Percentiles rank a stretch among this genome's conserved stretches.
Evolutionary conservation across 2,113 vertebrate species (phyloP).

Genomic region (Acrocephalus arundinaceus): DNA sequence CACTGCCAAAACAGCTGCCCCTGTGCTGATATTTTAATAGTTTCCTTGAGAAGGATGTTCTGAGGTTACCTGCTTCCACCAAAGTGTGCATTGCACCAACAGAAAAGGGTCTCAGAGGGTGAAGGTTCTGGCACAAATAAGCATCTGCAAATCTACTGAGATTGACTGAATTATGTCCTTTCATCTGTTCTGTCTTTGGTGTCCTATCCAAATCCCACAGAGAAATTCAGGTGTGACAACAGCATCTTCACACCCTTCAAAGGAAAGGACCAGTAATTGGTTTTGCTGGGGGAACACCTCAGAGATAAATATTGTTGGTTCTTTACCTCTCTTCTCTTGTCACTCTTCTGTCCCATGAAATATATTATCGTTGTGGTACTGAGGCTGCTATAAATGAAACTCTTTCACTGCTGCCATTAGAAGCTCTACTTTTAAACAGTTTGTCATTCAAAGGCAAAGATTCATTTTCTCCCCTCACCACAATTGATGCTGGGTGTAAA

Average conservation of each 20-base stretch:
- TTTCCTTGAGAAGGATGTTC: not conserved
- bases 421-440: slow-evolving; percentile 18
- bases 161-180: not conserved
- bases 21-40: not conserved
- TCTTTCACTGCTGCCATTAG: slow-evolving; percentile 9
- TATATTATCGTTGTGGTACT: not conserved
- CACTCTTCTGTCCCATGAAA: slow-evolving; percentile 3
- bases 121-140: not conserved
- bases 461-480: not conserved
- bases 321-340: not conserved
- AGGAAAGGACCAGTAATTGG: slow-evolving; percentile 43
- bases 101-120: not conserved
- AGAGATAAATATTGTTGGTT: slow-evolving; percentile 58
- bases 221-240: slow-evolving; percentile 33
- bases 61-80: not conserved
- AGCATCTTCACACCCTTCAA: not conserved
- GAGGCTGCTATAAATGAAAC: slow-evolving; percentile 32
- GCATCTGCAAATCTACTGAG: not conserved
- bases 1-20: not conserved
- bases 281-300: slow-evolving; percentile 55
- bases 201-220: not conserved
- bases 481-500: not conserved
- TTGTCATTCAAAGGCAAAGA: slow-evolving; percentile 38
- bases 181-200: not conserved
- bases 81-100: not conserved